phyloP scores from a whole-genome alignment of 2,888 invertebrate species.

The Trachelus stipa region DNA sequence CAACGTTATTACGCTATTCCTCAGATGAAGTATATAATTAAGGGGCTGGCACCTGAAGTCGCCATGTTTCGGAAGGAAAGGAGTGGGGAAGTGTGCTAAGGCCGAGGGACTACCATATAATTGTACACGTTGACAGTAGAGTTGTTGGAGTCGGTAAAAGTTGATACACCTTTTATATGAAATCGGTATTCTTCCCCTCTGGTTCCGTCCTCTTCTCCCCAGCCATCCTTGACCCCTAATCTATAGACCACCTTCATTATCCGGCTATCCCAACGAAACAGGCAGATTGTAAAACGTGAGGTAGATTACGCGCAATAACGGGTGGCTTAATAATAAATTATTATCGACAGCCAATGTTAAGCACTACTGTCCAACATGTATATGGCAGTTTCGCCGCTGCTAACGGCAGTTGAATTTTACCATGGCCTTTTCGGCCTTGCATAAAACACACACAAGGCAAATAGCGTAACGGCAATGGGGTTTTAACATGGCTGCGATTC shows the following conservation, averaged over 20 bases:
- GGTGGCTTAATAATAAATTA: constrained; percentile 58
- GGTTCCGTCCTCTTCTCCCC: no score
- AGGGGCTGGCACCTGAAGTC: constrained; percentile 35
- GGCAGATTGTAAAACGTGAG: constrained; percentile 60
- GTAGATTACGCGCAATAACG: constrained; percentile 56
- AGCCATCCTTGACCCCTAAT: neutral
- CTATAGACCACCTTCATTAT: neutral
- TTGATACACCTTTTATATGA: neutral
- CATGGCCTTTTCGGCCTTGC: constrained; percentile 30
- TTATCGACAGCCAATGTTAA: constrained; percentile 57
- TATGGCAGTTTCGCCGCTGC: neutral
- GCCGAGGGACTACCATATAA: neutral
- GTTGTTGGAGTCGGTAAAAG: neutral
- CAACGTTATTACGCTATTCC: constrained; percentile 53
- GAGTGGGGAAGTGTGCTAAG: neutral
- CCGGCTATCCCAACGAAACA: constrained; percentile 12
- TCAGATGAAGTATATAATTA: constrained; percentile 60
- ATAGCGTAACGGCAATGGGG: constrained; percentile 6
- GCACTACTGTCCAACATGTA: constrained; percentile 29
- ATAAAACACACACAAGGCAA: constrained; percentile 37
- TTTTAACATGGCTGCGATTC: constrained; percentile 22
- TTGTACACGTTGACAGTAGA: neutral
- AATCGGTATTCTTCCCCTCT: neutral
- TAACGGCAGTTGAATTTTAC: neutral
- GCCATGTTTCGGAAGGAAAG: neutral